A percentile compares a stretch with the other conserved stretches of the same genome.
These are phyloP conservation scores for Passerina amoena DNA, from an alignment of 2,113 vertebrate species.

Conservation along the genomic window DNA sequence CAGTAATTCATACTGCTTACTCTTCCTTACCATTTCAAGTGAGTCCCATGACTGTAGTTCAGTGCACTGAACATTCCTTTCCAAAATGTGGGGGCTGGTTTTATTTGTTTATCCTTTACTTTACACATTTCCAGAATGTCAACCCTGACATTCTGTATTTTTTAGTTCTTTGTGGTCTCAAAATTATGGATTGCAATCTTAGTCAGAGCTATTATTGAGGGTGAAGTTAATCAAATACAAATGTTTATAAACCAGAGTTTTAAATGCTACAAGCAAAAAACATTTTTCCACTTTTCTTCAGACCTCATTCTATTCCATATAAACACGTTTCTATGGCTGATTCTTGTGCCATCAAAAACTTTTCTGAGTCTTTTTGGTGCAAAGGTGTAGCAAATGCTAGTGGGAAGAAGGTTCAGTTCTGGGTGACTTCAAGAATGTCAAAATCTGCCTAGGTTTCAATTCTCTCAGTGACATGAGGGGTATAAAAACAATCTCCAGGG, in stretches of 20 bases:
- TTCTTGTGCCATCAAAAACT: neutral
- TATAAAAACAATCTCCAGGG: neutral
- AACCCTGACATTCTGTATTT: neutral
- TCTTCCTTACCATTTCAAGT: neutral
- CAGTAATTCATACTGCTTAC: neutral
- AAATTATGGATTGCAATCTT: neutral
- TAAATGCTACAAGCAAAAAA: neutral
- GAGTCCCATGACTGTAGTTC: neutral
- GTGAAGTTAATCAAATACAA: slow-evolving; percentile 47
- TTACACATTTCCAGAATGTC: neutral
- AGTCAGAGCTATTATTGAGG: slow-evolving; percentile 32
- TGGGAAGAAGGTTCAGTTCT: neutral
- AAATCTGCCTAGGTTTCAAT: neutral
- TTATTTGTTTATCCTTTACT: slow-evolving; percentile 38
- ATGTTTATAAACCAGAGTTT: slow-evolving; percentile 7
- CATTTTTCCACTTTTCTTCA: neutral
- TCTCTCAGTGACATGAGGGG: neutral
- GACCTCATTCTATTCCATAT: neutral
- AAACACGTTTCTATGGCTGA: neutral
- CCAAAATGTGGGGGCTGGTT: neutral
- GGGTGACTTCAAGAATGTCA: neutral
- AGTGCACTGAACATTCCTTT: neutral
- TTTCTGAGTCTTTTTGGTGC: neutral
- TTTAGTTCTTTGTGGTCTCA: slow-evolving; percentile 16
- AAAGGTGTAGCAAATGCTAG: neutral